Conservation (phyloP, 2,888 invertebrate species). For the Zaprionus obscuricornis region DNA sequence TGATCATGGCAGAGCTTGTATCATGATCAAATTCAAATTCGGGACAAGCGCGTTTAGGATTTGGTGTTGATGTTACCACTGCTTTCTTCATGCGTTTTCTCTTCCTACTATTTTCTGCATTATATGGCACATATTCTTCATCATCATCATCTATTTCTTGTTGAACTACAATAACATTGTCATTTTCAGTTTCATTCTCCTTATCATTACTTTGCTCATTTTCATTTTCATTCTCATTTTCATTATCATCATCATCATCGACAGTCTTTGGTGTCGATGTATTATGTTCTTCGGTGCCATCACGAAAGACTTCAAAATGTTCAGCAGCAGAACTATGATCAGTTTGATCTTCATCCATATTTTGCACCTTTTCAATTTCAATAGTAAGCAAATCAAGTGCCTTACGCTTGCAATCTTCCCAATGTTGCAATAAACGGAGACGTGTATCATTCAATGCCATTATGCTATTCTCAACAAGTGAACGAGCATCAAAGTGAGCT, state of each 20-base stretch:
- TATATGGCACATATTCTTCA: constrained; percentile 56
- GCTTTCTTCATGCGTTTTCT: constrained; percentile 44
- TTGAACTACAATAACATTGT: background rate
- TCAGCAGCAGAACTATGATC: constrained; percentile 9
- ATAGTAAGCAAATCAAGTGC: constrained; percentile 52
- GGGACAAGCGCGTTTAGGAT: constrained; percentile 20
- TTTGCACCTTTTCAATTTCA: constrained; percentile 61
- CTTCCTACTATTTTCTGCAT: constrained; percentile 10
- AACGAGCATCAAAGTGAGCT: constrained; percentile 18
- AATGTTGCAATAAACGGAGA: constrained; percentile 42
- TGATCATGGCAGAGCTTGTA: constrained; percentile 43
- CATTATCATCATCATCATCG: constrained; percentile 46
- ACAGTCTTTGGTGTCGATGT: constrained; percentile 53
- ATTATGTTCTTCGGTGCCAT: constrained; percentile 52
- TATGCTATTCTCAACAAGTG: constrained; percentile 42
- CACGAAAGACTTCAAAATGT: constrained; percentile 35
- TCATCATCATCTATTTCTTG: constrained; percentile 40
- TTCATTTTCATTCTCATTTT: constrained; percentile 24
- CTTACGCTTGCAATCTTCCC: constrained; percentile 62
- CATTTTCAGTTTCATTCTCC: constrained; percentile 5
- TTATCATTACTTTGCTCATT: constrained; percentile 10
- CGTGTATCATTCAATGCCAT: constrained; percentile 47
- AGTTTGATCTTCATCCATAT: constrained; percentile 40
- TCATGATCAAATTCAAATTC: constrained; percentile 57
- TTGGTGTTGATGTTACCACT: constrained; percentile 53